Evolutionary conservation across 2,888 invertebrate species (phyloP), one percentile per base, ranked within the genome.

Genomic region (Heliconius cydno): DNA sequence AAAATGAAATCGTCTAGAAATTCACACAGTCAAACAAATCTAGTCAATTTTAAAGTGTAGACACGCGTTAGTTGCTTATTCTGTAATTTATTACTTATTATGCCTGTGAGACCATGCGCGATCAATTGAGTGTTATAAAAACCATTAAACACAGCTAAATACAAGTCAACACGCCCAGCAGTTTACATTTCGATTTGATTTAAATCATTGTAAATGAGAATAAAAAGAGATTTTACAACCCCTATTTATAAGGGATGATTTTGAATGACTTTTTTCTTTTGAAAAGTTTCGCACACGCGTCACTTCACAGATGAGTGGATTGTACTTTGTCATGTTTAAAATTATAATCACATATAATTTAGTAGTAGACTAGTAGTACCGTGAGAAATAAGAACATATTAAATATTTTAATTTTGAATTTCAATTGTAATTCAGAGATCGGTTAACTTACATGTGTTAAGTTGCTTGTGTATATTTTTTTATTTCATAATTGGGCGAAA

Each of bases 121-220:
- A 90, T 92, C 92, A 94, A 94, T 94, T 92, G 93, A 89, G 88
- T 94, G 94, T 94, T 92, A 93, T 90, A 87, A 85, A 93, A 93
- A 92, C 93, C 93, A 94, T 93, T 94, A 90, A 92, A 92, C 91
- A 92, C 88, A 83, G 85, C 89, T 90, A 90, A 90, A 75, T 65
- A 88, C 86, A 85, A 85, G 84, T 90, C 88, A 88, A 87, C 89
- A 92, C 92, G 92, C 93, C 94, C 92, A 88, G 83, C 81, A 91
- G 91, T 91, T 92, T 91, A 92, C 87, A 91, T 89, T 89, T 88
- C 86, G 90, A 90, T 92, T 91, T 87, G 86, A 91, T 90, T 75
- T 74, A 65, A 74, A 60, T 60, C 74, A 63, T n/a, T 63, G 15
- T 15, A 19, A 46, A 22, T 38, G 41, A 34, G 71, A 66, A 79